phyloP scores from a whole-genome alignment of 2,797 vertebrate genomes.

The Coracias cyanogaster region DNA sequence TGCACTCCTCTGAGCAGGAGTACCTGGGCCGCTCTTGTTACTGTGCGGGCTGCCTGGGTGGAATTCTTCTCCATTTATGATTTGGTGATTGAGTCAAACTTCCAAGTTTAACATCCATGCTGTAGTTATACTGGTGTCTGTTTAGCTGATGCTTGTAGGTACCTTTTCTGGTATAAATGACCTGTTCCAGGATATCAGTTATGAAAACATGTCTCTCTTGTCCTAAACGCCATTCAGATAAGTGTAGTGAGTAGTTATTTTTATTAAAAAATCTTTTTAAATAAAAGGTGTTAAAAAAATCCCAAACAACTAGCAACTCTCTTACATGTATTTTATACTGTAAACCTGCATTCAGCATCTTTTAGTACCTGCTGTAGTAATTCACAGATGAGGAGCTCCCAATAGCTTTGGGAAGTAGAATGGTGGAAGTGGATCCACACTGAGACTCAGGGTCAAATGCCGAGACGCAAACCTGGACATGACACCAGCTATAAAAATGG shows the following conservation, averaged over 20 bases:
- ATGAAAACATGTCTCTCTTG: neutral
- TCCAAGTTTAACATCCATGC: neutral
- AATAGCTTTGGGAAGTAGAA: neutral
- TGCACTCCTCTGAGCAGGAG: fast-evolving
- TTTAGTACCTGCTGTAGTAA: neutral
- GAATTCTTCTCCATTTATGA: neutral
- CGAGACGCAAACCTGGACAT: neutral
- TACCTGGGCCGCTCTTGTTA: neutral
- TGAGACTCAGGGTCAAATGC: neutral
- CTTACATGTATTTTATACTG: neutral
- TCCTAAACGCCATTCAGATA: neutral
- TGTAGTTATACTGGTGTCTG: neutral
- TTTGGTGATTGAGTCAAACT: neutral
- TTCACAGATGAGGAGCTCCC: neutral
- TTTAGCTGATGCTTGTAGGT: neutral
- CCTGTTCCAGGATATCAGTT: neutral
- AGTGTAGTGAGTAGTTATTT: neutral
- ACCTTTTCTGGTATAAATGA: neutral
- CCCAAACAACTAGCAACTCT: neutral
- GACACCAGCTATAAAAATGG: neutral
- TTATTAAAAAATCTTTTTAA: neutral
- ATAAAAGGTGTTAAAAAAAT: neutral
- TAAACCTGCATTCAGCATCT: neutral
- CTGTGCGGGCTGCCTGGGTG: neutral
- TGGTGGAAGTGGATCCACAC: neutral